Base-by-base conservation (phyloP, 2,888 invertebrate genomes). In the Myopa tessellatipennis region DNA sequence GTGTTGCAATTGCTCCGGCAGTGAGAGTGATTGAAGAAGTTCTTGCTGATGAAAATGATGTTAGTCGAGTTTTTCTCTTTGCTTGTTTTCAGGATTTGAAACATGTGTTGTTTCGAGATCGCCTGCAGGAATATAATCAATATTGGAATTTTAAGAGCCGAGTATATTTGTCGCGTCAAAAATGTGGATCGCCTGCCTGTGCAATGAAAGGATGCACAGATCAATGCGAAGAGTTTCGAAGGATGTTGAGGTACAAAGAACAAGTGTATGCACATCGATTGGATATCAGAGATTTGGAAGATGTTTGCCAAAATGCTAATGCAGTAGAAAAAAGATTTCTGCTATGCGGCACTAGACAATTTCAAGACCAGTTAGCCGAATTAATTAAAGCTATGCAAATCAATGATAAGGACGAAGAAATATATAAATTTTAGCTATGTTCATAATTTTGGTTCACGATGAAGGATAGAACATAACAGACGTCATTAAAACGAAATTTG, bases 71-170 rank as follows among this genome's bases (percentile, higher is more conserved):
- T 58, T 87, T 90, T 76, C 90, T 95, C 80, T 87, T 91, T 77
- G 94, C 91, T 84, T 93, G 94, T 83, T 93, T 93, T 85, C 87
- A 90, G 81, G 90, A 89, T 81, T 85, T 91, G 72, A 85, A 91
- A 8, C 91, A 91, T 79, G 91, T 95, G 80, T 89, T 93, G 77
- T 90, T 95, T 76, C 91, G 93, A 79, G 87, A 92, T 10, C 90
- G 92, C 79, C 85, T 95, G 16, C 91, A 92, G 82, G 87, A 90
- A 12, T 92, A 92, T 82, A 89, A 90, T 50, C 88, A 90, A 40
- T 93, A 90, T 87, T 95, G 95, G 95, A 96, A 96, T 89, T 95
- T 95, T 85, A 89, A 89, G n/a, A 92, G 92, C 81, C 89, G 90
- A 63, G 89, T 94, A 80, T 94, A 91, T 88, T 82, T 95, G 70